Base-by-base conservation (phyloP, 2,888 invertebrate genomes). In the Lasioglossum leucozonium region DNA sequence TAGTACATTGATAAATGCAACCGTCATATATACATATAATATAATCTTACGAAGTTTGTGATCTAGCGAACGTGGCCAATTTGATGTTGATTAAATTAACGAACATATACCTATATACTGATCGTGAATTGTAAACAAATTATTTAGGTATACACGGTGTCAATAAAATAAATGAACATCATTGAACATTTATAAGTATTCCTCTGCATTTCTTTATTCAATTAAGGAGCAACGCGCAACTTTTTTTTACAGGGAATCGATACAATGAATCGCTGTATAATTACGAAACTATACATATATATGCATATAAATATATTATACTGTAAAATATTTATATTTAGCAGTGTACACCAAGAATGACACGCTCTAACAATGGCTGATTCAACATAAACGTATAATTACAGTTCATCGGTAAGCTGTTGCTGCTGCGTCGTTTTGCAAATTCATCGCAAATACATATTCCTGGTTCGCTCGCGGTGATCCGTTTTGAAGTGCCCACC, bases 401-500 rank as follows among this genome's bases (percentile, higher is more conserved):
- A 37, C 22, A 67, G 34, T 37, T 67, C 22, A 4, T 11, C 18
- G 3, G 16, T 34, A 65, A 34, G 26, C 4, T 16, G 65, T 34
- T 22, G 6, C 30, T 37, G 62, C 16, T 65, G 37, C 67, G 37
- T 37, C 37, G 22, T 37, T 67, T 22, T 1, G 34, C 37, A n/a
- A 30, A 51, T 16, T 42, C 11, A 81, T 40, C 10, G 34, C 16
- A 40, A 73, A 55, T 44, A 34, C n/a, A n/a, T 34, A 37, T 58
- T 80, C 72, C 18, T 62, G 16, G 18, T 69, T 30, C 34, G 78
- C 62, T 67, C 30, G 26, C n/a, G 8, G 11, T 69, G 42, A 72
- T 65, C 44, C 69, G 1, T 84, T 84, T 84, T 30, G 34, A 84
- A 74, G 26, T 22, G 37, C n/a, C n/a, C n/a, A n/a, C n/a, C n/a